Conservation (phyloP, 2,888 invertebrate genomes). For the Scaptomyza cyrtandrae region DNA sequence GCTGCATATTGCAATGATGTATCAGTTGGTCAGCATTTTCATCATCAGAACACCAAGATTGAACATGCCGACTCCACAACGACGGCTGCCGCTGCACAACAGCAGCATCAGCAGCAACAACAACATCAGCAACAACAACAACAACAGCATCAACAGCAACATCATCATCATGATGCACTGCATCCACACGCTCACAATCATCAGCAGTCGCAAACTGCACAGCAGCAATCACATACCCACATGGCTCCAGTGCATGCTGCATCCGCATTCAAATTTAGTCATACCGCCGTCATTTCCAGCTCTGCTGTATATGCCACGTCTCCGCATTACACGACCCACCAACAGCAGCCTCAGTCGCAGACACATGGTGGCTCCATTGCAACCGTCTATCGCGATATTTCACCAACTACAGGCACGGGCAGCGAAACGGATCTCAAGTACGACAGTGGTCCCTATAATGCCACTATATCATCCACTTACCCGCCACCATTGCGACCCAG, state of each 20-base stretch:
- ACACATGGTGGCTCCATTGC: slow-evolving; percentile 33
- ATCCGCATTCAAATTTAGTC: slow-evolving; percentile 77
- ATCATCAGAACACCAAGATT: slow-evolving; percentile 79
- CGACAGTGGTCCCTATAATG: slow-evolving; percentile 82
- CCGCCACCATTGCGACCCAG: slow-evolving; percentile 74
- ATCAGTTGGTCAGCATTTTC: slow-evolving; percentile 71
- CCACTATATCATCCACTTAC: slow-evolving; percentile 82
- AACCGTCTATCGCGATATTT: slow-evolving; percentile 71
- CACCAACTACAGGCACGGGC: slow-evolving; percentile 60
- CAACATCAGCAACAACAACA: slow-evolving; percentile 59
- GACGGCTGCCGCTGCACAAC: slow-evolving; percentile 55
- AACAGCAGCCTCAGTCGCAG: slow-evolving; percentile 67
- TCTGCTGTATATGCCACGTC: slow-evolving; percentile 72
- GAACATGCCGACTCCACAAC: slow-evolving; percentile 85
- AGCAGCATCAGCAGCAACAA: slow-evolving; percentile 52
- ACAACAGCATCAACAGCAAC: slow-evolving; percentile 59
- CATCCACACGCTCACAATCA: slow-evolving; percentile 59
- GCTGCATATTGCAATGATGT: slow-evolving; percentile 78
- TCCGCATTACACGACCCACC: slow-evolving; percentile 61
- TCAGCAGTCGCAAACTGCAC: slow-evolving; percentile 56
- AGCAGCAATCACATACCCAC: slow-evolving; percentile 65
- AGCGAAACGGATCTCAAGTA: slow-evolving; percentile 81
- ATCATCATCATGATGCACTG: slow-evolving; percentile 47
- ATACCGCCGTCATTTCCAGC: slow-evolving; percentile 75
- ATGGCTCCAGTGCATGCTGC: slow-evolving; percentile 67